Percentiles rank a stretch among this genome's conserved stretches.
phyloP scores from a whole-genome alignment of 1,140 invertebrate genomes.

The Orchesella cincta region DNA sequence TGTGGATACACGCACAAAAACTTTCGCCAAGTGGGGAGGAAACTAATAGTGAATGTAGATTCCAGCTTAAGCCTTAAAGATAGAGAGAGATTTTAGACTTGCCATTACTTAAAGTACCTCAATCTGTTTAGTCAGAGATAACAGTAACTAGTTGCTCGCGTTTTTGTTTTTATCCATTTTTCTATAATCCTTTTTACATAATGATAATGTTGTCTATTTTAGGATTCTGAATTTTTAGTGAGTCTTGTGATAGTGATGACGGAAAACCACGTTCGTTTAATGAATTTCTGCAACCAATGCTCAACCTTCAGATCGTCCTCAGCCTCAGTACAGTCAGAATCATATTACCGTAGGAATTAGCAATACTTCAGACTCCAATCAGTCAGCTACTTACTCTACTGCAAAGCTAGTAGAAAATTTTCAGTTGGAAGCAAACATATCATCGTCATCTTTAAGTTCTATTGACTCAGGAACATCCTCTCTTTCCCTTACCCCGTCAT shows the following conservation, averaged over 20 bases:
- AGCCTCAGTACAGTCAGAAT: background rate
- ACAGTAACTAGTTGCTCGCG: conserved; percentile 29
- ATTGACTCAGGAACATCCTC: conserved; percentile 32
- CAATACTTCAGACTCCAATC: background rate
- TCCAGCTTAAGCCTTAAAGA: background rate
- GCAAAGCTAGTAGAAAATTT: background rate
- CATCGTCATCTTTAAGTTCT: conserved; percentile 5
- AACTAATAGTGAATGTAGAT: background rate
- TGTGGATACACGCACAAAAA: conserved; percentile 16
- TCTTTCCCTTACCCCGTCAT: background rate
- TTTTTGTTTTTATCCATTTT: too few relatives aligned
- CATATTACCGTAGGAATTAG: background rate
- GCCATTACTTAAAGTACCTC: conserved; percentile 40
- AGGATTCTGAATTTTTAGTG: too few relatives aligned
- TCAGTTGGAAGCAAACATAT: conserved; percentile 16
- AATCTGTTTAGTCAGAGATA: conserved; percentile 44
- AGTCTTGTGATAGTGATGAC: conserved; percentile 7
- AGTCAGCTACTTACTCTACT: background rate
- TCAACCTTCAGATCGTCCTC: background rate
- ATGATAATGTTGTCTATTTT: conserved; percentile 1
- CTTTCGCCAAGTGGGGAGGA: conserved; percentile 5
- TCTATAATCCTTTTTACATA: background rate
- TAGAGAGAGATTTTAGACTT: conserved; percentile 40
- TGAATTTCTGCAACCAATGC: background rate
- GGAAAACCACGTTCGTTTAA: background rate